These are phyloP conservation scores for Zaprionus ornatus DNA, from an alignment of 1,140 invertebrate genomes.

Conservation along the genomic window DNA sequence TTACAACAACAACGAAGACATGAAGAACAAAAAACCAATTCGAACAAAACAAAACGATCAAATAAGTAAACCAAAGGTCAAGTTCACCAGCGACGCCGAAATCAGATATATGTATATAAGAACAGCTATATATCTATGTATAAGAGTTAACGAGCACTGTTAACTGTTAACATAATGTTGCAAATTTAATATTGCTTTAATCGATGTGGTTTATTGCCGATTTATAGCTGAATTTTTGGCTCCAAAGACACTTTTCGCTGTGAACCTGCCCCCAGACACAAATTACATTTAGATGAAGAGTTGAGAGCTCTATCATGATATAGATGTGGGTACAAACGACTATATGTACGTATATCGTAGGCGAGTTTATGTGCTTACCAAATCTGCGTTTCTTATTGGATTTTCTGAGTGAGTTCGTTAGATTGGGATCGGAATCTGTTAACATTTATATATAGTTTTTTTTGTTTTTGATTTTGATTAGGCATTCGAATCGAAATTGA, in stretches of 20 bases:
- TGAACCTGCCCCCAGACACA: background rate
- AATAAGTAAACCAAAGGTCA: constrained; percentile 29
- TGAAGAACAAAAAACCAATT: constrained; percentile 15
- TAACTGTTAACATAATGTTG: background rate
- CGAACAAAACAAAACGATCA: constrained; percentile 19
- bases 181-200: background rate
- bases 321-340: constrained; percentile 1
- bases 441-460: constrained; percentile 31
- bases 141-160: background rate
- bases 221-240: background rate
- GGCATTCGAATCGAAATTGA: constrained; percentile 33
- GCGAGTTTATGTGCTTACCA: constrained; percentile 69
- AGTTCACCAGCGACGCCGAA: constrained; percentile 40
- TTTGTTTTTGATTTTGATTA: constrained; percentile 34
- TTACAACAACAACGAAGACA: constrained; percentile 14
- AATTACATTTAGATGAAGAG: constrained; percentile 2
- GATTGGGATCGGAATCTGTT: constrained; percentile 82
- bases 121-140: background rate
- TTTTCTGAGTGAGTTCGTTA: constrained; percentile 83
- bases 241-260: background rate
- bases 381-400: constrained; percentile 83
- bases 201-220: background rate
- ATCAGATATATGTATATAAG: background rate
- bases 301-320: background rate
- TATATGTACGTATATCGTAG: constrained; percentile 26